Base-by-base conservation (phyloP, 2,888 invertebrate species). In the Pemphredon lugubris region DNA sequence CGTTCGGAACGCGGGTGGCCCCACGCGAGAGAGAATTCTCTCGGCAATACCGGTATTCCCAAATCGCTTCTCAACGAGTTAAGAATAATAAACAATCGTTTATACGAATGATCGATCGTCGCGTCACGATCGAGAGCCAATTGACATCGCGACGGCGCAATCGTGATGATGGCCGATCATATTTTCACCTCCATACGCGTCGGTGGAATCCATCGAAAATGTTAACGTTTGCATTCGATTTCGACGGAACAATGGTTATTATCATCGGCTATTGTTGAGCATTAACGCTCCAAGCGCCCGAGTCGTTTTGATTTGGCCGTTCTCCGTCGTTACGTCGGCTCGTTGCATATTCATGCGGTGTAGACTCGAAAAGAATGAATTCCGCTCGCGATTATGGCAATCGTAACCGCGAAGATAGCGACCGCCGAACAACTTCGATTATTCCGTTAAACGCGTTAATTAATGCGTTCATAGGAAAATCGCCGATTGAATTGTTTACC, bases 361-460 rank as follows among this genome's bases (percentile, higher is more conserved):
- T n/a, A 11, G 26, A 39, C 18, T 30, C n/a, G 26, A 7, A 37
- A 64, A 34, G 44, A 57, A 64, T 64, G 44, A 26, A 9, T 57
- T 20, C 26, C 30, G 37, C 34, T 21, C 7, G 11, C 14, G 48
- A 39, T 55, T 50, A 2, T 30, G 16, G 37, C 34, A 48, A 42
- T 50, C 44, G 16, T 42, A 48, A 32, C 47, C 54, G 40, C 7
- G 30, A 20, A 40, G 18, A 59, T 48, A 53, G 7, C 32, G 37
- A 16, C 14, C 13, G 40, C 59, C 40, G 48, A 59, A 53, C 47
- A 55, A 57, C 55, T 32, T 23, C 18, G 57, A 58, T 58, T 58
- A 47, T 45, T 45, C 40, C 37, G 20, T 44, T 21, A 32, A 20
- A 18, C 34, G 37, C 20, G 18, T 16, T 34, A n/a, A 32, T 34